These are phyloP conservation scores for Cygnus buccinator DNA, from an alignment of 2,113 vertebrate genomes.

Conservation along the genomic window DNA sequence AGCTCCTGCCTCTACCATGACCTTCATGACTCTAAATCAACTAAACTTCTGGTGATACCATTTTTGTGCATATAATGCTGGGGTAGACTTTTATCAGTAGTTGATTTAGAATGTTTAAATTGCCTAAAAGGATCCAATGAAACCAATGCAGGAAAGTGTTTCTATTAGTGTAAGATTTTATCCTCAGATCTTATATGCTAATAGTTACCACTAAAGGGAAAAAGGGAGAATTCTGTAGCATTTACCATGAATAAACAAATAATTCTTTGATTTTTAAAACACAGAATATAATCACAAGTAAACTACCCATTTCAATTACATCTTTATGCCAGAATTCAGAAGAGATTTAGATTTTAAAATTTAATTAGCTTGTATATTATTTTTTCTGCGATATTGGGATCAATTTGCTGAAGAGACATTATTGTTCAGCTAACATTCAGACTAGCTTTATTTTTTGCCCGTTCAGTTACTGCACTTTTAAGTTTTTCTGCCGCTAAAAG, in stretches of 20 bases:
- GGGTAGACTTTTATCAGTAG: neutral
- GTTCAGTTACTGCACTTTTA: neutral
- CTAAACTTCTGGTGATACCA: accelerated
- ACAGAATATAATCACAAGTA: neutral
- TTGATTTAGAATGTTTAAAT: neutral
- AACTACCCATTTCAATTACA: neutral
- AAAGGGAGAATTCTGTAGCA: neutral
- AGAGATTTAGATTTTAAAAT: neutral
- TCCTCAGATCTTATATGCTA: neutral
- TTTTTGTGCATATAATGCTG: neutral
- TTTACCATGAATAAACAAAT: neutral
- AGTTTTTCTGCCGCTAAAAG: neutral
- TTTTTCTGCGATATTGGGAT: neutral
- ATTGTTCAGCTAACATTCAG: neutral
- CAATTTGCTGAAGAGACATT: neutral
- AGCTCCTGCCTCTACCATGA: neutral
- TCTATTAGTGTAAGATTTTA: neutral
- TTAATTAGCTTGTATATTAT: neutral
- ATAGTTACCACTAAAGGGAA: neutral
- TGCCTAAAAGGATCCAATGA: neutral
- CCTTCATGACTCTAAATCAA: neutral
- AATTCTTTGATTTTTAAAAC: neutral
- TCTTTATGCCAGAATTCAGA: neutral
- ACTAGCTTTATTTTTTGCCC: neutral
- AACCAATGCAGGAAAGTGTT: neutral